Percentiles rank a stretch among this genome's conserved stretches.
phyloP scores from a whole-genome alignment of 1,140 invertebrate species.

The Augochlora pura region DNA sequence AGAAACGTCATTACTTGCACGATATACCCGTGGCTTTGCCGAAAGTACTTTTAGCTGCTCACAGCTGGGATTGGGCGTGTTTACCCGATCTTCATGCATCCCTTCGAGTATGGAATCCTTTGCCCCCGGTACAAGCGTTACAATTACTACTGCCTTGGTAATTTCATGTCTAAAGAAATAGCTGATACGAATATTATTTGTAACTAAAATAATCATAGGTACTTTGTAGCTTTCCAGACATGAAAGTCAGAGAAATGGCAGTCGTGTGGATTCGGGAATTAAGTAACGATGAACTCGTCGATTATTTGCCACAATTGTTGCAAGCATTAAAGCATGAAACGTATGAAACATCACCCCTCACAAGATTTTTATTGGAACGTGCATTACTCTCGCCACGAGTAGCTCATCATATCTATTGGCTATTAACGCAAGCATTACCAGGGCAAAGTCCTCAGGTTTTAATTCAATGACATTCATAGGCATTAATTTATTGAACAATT shows the following conservation, averaged over 20 bases:
- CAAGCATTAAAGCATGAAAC: slow-evolving; percentile 97
- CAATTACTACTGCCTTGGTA: slow-evolving; percentile 95
- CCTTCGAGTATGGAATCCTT: slow-evolving; percentile 89
- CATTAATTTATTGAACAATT: background rate
- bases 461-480: slow-evolving; percentile 31
- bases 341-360: slow-evolving; percentile 92
- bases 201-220: slow-evolving; percentile 3
- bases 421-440: slow-evolving; percentile 89
- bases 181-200: background rate
- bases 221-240: slow-evolving; percentile 91
- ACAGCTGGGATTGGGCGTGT: slow-evolving; percentile 93
- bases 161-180: slow-evolving; percentile 47
- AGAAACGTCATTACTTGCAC: slow-evolving; percentile 94
- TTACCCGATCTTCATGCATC: slow-evolving; percentile 92
- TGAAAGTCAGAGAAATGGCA: slow-evolving; percentile 91
- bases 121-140: slow-evolving; percentile 93
- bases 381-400: slow-evolving; percentile 92
- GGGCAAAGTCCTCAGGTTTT: slow-evolving; percentile 85
- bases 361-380: slow-evolving; percentile 90
- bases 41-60: slow-evolving; percentile 93
- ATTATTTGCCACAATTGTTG: slow-evolving; percentile 95
- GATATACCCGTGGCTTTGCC: slow-evolving; percentile 92
- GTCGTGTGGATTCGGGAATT: slow-evolving; percentile 90
- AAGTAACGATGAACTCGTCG: slow-evolving; percentile 92
- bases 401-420: slow-evolving; percentile 97